Conservation (phyloP, 92 coral and sea anemone species). For the Zoanthus sansibaricus region DNA sequence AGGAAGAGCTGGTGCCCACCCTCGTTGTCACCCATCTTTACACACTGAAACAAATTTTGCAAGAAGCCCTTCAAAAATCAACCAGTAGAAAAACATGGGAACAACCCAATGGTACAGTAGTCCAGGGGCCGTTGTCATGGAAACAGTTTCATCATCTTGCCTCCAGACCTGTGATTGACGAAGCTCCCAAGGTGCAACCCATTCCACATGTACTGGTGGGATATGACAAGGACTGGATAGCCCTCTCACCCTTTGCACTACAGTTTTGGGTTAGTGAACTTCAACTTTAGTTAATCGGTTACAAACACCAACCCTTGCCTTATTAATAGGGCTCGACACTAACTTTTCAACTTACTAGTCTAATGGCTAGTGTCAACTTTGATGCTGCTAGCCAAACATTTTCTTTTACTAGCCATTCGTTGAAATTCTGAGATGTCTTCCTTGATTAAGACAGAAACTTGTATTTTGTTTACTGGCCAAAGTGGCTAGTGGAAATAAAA, state of each 20-base stretch:
- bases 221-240: constrained; percentile 91
- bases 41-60: constrained; percentile 82
- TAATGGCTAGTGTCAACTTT: too few relatives aligned
- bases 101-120: constrained; percentile 93
- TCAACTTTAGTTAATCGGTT: neutral
- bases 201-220: constrained; percentile 96
- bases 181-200: constrained; percentile 79
- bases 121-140: constrained; percentile 98
- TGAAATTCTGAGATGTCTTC: too few relatives aligned
- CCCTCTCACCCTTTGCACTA: constrained; percentile 92
- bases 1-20: constrained; percentile 52
- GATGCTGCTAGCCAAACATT: too few relatives aligned
- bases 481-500: too few relatives aligned
- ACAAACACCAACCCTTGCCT: neutral
- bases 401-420: too few relatives aligned
- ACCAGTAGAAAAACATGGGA: constrained; percentile 99
- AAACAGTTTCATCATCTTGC: constrained; percentile 91
- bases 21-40: constrained; percentile 78
- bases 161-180: constrained; percentile 86
- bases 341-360: too few relatives aligned
- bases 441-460: too few relatives aligned
- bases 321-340: too few relatives aligned
- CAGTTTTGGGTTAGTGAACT: constrained; percentile 88
- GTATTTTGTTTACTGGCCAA: too few relatives aligned
- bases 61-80: constrained; percentile 95